Base-by-base conservation (phyloP, 1,140 invertebrate genomes). In the Macrobrachium nipponense region DNA sequence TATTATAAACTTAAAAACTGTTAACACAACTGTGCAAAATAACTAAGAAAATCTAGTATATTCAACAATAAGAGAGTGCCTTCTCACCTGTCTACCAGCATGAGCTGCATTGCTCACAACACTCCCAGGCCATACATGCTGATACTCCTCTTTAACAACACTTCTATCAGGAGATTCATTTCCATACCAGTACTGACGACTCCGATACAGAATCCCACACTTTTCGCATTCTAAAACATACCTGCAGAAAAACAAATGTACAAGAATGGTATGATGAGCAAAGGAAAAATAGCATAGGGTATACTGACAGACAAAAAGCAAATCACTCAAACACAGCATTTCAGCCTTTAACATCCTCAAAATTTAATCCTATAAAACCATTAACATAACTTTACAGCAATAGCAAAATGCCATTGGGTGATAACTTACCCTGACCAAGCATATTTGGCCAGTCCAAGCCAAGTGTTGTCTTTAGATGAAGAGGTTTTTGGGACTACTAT, bases 111-210 rank as follows among this genome's bases (percentile, higher is more conserved):
- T 76, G 10, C 85, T 79, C n/a, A 87, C 6, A 44, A 87, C 59
- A 75, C 78, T 82, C 90, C 93, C 93, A 87, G 94, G 94, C 96
- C 96, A 97, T n/a, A 96, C 94, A 90, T 97, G 96, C 61, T 93
- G 93, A 17, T 95, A 94, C 91, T 96, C 95, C 8, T 93, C 93
- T 82, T 93, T 91, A 12, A 95, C 94, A 14, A 93, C 93, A 17
- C 91, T 91, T 75, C 94, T 93, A 90, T 96, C 95, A 0, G 95
- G 94, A 89, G 94, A 93, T 89, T 94, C 94, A 90, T 97, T 97
- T 2, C 96, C 96, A 91, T 95, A 97, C 96, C 96, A 97, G 90
- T 95, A 95, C 89, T 97, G 94, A 14, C 95, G 92, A 90, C 95
- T 95, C 70, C 95, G 92, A 90, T 96, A 96, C 86, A 97, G 96